These are phyloP conservation scores for Pseudorectes ferrugineus DNA, from an alignment of 2,113 vertebrate species.

Conservation along the genomic window DNA sequence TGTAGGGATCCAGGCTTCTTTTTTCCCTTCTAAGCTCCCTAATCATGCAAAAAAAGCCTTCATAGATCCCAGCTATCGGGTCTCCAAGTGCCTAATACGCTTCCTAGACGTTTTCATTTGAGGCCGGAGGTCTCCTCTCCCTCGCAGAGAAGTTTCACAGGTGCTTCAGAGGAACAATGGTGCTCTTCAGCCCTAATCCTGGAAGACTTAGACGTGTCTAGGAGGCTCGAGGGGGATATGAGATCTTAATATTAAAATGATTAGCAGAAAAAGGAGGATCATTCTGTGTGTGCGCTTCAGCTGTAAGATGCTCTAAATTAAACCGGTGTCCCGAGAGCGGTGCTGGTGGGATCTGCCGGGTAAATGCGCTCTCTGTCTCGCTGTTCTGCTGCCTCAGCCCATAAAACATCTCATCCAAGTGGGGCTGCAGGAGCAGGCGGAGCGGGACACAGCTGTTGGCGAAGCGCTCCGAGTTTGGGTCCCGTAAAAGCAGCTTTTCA, in stretches of 20 bases:
- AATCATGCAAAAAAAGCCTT: background rate
- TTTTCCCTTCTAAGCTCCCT: background rate
- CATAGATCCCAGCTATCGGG: background rate
- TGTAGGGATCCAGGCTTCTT: background rate
- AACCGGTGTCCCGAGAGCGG: background rate
- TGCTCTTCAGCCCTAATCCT: slow-evolving; percentile 12
- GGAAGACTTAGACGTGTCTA: background rate
- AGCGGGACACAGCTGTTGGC: background rate
- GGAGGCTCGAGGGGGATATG: slow-evolving; percentile 27
- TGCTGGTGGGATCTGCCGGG: background rate
- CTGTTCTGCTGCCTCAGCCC: slow-evolving; percentile 17
- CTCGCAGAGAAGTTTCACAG: slow-evolving; percentile 7
- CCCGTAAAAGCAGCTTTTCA: slow-evolving; percentile 57
- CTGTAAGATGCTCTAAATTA: slow-evolving; percentile 35
- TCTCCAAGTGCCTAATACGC: background rate
- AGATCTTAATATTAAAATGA: slow-evolving; percentile 58
- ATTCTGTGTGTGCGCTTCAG: background rate
- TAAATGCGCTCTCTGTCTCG: background rate
- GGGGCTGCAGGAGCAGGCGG: background rate
- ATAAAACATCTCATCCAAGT: slow-evolving; percentile 28
- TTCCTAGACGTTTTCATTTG: background rate
- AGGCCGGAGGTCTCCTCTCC: background rate
- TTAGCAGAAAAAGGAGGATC: slow-evolving; percentile 35
- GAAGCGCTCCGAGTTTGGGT: background rate
- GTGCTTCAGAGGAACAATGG: slow-evolving; percentile 45